A percentile compares a stretch with the other conserved stretches of the same genome.
phyloP scores from a whole-genome alignment of 2,888 invertebrate genomes.

The Xanthia icteritia region DNA sequence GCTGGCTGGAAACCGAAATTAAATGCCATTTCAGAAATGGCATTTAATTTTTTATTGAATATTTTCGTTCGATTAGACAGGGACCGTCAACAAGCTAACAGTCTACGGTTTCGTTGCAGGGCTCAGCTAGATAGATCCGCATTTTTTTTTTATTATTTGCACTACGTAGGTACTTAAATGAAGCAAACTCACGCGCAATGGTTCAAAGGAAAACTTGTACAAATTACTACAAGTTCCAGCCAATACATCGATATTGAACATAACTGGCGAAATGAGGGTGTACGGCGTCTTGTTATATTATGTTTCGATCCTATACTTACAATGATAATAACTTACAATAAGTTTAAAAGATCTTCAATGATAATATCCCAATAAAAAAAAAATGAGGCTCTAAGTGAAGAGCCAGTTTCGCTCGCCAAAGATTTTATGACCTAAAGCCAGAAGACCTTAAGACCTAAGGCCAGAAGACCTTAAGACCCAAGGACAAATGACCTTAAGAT shows the following conservation, averaged over 20 bases:
- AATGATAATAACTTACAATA: neutral
- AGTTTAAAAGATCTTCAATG: neutral
- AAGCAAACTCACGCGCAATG: slow-evolving; percentile 14
- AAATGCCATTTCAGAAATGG: too few relatives aligned
- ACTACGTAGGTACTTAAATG: neutral
- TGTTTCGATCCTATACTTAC: neutral
- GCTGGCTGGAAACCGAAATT: too few relatives aligned
- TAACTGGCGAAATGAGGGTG: too few relatives aligned
- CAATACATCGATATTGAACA: too few relatives aligned
- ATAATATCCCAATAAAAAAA: slow-evolving; percentile 1
- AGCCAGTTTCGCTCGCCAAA: neutral
- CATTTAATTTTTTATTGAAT: too few relatives aligned
- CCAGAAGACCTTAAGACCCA: neutral
- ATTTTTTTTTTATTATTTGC: too few relatives aligned
- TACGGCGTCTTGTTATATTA: too few relatives aligned
- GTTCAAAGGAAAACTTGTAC: neutral
- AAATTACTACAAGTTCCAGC: neutral
- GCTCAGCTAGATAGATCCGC: too few relatives aligned
- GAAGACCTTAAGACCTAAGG: neutral
- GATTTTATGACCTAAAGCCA: neutral
- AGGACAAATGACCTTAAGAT: too few relatives aligned
- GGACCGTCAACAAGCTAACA: too few relatives aligned
- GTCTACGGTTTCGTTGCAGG: too few relatives aligned
- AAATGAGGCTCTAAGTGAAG: neutral
- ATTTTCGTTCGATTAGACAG: too few relatives aligned